These are phyloP conservation scores for Melitaea athalia DNA, from an alignment of 2,888 invertebrate genomes.

Conservation along the genomic window DNA sequence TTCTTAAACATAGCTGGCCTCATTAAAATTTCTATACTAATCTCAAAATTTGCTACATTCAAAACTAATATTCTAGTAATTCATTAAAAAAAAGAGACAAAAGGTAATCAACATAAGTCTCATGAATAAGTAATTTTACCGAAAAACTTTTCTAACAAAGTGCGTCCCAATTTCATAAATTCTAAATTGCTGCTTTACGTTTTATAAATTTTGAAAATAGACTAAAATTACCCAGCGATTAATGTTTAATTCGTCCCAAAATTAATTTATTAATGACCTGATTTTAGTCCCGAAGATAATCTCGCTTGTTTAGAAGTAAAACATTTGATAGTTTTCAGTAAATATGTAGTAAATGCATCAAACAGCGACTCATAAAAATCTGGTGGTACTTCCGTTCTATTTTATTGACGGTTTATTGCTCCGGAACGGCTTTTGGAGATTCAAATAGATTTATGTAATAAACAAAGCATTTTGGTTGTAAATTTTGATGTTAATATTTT, in stretches of 20 bases:
- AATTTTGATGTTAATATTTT: too few relatives aligned
- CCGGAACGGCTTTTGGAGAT: too few relatives aligned
- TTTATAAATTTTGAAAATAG: background rate
- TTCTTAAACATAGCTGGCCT: background rate
- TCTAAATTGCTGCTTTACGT: background rate
- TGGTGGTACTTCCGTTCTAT: too few relatives aligned
- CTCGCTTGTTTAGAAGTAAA: background rate
- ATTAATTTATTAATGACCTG: background rate
- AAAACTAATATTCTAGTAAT: background rate
- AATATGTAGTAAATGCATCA: background rate
- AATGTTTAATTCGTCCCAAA: background rate
- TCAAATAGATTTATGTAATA: too few relatives aligned
- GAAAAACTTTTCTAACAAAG: slow-evolving; percentile 2
- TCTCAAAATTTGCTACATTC: background rate
- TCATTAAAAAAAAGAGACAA: background rate
- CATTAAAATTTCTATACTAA: background rate
- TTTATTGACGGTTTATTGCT: too few relatives aligned
- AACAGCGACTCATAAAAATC: too few relatives aligned
- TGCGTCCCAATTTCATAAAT: slow-evolving; percentile 6
- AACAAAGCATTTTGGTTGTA: too few relatives aligned
- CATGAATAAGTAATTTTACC: slow-evolving; percentile 3
- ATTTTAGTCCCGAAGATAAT: background rate
- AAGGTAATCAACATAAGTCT: background rate
- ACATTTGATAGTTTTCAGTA: slow-evolving; percentile 1
- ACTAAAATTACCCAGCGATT: background rate